Conservation (phyloP, 2,888 invertebrate genomes). For the Acrobasis consociella region DNA sequence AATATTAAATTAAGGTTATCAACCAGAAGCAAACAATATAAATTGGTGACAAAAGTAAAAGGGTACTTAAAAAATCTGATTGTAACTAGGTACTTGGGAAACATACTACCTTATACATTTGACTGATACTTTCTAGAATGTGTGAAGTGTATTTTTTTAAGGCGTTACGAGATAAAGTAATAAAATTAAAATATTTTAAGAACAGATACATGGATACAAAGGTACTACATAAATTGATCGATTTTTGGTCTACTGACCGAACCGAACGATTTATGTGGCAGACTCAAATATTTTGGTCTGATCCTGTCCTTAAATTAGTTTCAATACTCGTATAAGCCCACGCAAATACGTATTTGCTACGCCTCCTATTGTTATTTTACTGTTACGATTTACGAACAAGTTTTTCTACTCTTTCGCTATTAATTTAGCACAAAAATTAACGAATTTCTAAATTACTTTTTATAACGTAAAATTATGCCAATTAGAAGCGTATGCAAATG, state of each 20-base stretch:
- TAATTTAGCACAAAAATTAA: conserved; percentile 27
- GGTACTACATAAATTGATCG: too few species aligned
- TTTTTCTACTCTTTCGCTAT: not conserved
- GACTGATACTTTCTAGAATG: conserved; percentile 41
- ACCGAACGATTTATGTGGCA: too few species aligned
- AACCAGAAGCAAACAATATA: not conserved
- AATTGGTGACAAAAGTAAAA: not conserved
- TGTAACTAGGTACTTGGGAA: not conserved
- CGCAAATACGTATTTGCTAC: too few species aligned
- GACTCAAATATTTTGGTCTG: too few species aligned
- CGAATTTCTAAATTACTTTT: not conserved
- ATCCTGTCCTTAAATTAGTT: too few species aligned
- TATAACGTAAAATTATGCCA: conserved; percentile 4
- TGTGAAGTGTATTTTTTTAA: not conserved
- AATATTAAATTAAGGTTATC: not conserved
- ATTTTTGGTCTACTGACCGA: too few species aligned
- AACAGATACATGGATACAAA: too few species aligned
- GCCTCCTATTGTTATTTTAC: not conserved
- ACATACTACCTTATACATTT: conserved; percentile 39
- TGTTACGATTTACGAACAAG: not conserved
- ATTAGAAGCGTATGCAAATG: conserved; percentile 13
- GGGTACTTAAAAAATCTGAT: not conserved
- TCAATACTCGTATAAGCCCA: too few species aligned
- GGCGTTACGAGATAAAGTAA: too few species aligned
- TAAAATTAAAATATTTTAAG: too few species aligned